phyloP scores from a whole-genome alignment of 2,888 invertebrate genomes.

The Tortricodes alternella region DNA sequence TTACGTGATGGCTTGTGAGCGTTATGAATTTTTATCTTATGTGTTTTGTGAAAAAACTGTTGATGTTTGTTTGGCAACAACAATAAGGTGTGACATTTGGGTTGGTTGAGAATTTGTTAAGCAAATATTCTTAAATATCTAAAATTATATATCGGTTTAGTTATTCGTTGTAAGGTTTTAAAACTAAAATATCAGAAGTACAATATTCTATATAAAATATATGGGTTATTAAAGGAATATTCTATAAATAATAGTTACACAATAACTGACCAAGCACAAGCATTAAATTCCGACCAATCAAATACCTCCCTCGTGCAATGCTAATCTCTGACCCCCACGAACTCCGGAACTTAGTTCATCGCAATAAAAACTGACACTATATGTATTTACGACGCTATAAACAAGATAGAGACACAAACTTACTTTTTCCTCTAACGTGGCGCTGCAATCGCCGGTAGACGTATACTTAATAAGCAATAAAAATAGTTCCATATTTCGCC shows the following conservation, averaged over 20 bases:
- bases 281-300: slow-evolving; percentile 43
- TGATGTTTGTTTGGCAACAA: not conserved
- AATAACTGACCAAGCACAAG: slow-evolving; percentile 41
- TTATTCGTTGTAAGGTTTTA: too few species aligned
- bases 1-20: slow-evolving; percentile 11
- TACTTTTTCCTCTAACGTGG: not conserved
- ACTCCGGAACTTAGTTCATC: slow-evolving; percentile 62
- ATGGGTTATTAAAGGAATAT: too few species aligned
- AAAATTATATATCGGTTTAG: too few species aligned
- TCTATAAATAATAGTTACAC: too few species aligned
- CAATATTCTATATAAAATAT: too few species aligned
- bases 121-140: not conserved
- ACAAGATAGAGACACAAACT: slow-evolving; percentile 56
- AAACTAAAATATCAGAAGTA: too few species aligned
- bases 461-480: not conserved
- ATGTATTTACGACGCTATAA: slow-evolving; percentile 75
- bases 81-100: slow-evolving; percentile 2
- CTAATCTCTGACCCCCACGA: slow-evolving; percentile 61
- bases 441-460: not conserved
- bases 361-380: slow-evolving; percentile 76
- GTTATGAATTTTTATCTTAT: slow-evolving; percentile 22
- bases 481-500: not conserved
- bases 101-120: not conserved
- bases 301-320: slow-evolving; percentile 63
- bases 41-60: not conserved